Evolutionary conservation across 2,888 invertebrate species (phyloP), one percentile per base, ranked within the genome.

Genomic region (Masnerella sp.): DNA sequence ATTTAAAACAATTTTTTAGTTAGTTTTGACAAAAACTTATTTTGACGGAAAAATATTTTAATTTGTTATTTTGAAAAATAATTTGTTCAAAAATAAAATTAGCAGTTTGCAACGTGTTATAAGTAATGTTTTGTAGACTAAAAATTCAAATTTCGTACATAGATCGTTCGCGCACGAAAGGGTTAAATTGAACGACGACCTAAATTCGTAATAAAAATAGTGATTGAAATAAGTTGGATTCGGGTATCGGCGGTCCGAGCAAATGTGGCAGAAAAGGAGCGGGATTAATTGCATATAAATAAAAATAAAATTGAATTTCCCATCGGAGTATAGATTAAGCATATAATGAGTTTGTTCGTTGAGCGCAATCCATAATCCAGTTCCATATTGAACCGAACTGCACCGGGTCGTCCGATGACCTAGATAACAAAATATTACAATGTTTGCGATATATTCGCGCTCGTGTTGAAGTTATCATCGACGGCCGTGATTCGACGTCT

Each of bases 401-500:
- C 67, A 61, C 40, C 40, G 72, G 61, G 65, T 72, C 61, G 67
- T 72, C 72, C 56, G 72, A 72, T 72, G 72, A 67, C 72, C 72
- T 72, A 72, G 72, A 72, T 72, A 72, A 72, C 67, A 61, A 72
- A 72, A 73, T 62, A 73, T 73, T 73, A 73, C 67, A 61, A 62
- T 73, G 43, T 73, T 67, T 58, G 67, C 73, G 61, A 68, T 73
- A 56, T 56, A 73, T 73, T 61, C 59, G 58, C 43, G 52, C 36
- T 49, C 43, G 64, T 28, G 61, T 58, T 71, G 30, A 38, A 58
- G 61, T 69, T 62, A 51, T 62, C 64, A 64, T 42, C 61, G 36
- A 7, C 3, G 45, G n/a, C 40, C 14, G 25, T 70, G 62, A 70
- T 70, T 70, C 32, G 28, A 30, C 17, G 49, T 20, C 43, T 56